Evolutionary conservation across 2,888 invertebrate species (phyloP).

Genomic region (Spisula solida): DNA sequence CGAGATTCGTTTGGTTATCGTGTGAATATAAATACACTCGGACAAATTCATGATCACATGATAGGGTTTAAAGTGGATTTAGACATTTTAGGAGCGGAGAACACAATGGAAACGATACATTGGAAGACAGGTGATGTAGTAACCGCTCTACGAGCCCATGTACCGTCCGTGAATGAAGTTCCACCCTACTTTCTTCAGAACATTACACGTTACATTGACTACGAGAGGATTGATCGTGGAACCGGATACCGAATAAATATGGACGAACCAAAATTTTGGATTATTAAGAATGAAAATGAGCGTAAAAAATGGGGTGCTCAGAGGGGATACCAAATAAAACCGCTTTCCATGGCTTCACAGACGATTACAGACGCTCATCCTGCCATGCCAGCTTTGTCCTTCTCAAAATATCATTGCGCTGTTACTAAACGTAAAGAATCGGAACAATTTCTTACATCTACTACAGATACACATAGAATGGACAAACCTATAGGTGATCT

Average conservation of each 20-base stretch:
- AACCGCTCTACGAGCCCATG: constrained; percentile 62
- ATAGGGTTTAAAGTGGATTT: constrained; percentile 75
- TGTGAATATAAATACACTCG: constrained; percentile 56
- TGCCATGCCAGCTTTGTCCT: constrained; percentile 9
- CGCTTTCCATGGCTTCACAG: neutral
- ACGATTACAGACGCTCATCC: too few relatives aligned
- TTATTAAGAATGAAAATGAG: constrained; percentile 71
- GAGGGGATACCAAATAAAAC: too few relatives aligned
- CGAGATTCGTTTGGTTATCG: neutral
- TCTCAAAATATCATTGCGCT: too few relatives aligned
- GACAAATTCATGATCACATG: constrained; percentile 61
- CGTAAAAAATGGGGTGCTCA: constrained; percentile 63
- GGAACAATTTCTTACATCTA: too few relatives aligned
- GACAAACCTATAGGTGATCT: constrained; percentile 51
- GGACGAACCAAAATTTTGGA: constrained; percentile 63
- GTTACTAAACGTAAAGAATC: too few relatives aligned
- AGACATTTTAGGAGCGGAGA: constrained; percentile 72
- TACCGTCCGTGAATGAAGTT: constrained; percentile 33
- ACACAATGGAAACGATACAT: constrained; percentile 72
- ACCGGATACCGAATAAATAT: too few relatives aligned
- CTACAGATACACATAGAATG: neutral
- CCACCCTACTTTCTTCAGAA: constrained; percentile 67
- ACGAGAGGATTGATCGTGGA: constrained; percentile 65
- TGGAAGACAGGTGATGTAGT: constrained; percentile 74
- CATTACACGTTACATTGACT: constrained; percentile 57